Base-by-base conservation (phyloP, 37 sponge, comb jelly and placozoan genomes). In the Diacarnus erythraeanus region DNA sequence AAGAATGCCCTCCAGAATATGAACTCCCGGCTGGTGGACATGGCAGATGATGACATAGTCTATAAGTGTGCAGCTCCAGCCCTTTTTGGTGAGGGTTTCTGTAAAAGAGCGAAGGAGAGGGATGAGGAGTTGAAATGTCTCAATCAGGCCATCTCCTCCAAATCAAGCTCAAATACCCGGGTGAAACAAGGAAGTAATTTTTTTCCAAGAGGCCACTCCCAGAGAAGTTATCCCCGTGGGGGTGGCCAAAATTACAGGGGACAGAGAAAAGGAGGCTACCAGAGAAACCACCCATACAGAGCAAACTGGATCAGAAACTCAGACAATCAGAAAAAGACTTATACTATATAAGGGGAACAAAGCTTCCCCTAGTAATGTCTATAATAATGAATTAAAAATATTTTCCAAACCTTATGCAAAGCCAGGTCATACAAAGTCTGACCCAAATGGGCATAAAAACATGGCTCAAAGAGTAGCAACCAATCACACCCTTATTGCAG, bases 11-110 rank as follows among this genome's bases (percentile, higher is more conserved):
- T n/a, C n/a, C n/a, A 47, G 12, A 47, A 47, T 12, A 47, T 47
- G 51, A 12, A 47, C 10, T 12, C 51, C 6, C 6, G 51, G 12
- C 51, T 47, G 51, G 51, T 47, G 51, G 51, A 47, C 51, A 47
- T 47, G 51, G 51, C 12, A 12, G 51, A 47, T 6, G 51, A 47
- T 47, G 51, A 47, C 12, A 12, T 15, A 47, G 6, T 47, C 6
- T 47, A 15, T 12, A 47, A 6, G 10, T 47, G 10, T 47, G 51
- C 51, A 47, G 51, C 51, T 12, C 51, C 51, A 47, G 68, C 64
- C 57, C n/a, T 82, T 2, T 82, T 82, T 64, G 82, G 82, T 15
- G 65, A 82, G 5, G 54, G 39, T 1, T 82, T 82, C 66, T 26
- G 26, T 21, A 63, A 44, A 25, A 42, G 44, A 38, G 58, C 54